Percentiles rank a stretch among this genome's conserved stretches.
Evolutionary conservation across 1,140 invertebrate genomes (phyloP).

Genomic region (Pseudomyrmex pallidus): DNA sequence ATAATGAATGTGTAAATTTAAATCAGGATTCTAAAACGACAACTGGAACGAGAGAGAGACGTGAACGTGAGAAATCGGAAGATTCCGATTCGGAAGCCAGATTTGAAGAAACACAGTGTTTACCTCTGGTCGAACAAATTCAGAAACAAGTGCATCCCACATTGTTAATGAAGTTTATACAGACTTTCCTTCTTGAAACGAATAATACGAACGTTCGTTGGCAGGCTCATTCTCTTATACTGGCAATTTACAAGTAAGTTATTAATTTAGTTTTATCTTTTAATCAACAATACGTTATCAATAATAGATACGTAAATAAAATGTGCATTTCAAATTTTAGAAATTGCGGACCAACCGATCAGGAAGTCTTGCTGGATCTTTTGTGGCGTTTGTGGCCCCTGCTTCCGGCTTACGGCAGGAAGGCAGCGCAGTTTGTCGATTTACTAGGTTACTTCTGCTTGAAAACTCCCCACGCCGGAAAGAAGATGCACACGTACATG

Average conservation of each 20-base stretch:
- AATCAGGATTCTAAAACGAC: conserved; percentile 84
- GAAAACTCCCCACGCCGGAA: conserved; percentile 89
- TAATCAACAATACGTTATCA: conserved; percentile 6
- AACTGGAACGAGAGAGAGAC: conserved; percentile 80
- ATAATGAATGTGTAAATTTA: conserved; percentile 36
- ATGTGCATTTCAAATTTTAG: conserved; percentile 74
- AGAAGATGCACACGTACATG: conserved; percentile 91
- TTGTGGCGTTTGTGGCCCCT: conserved; percentile 97
- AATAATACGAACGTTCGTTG: conserved; percentile 96
- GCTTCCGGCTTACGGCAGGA: conserved; percentile 95
- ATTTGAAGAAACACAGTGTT: conserved; percentile 90
- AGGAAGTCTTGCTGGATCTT: conserved; percentile 92
- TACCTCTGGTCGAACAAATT: conserved; percentile 89
- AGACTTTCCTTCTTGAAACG: conserved; percentile 96
- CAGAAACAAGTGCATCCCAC: conserved; percentile 89
- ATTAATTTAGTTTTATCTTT: conserved; percentile 23
- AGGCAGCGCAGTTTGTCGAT: conserved; percentile 98
- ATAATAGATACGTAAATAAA: background rate
- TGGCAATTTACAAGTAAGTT: conserved; percentile 93
- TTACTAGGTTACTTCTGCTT: conserved; percentile 96
- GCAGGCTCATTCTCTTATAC: conserved; percentile 96
- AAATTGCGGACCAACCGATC: conserved; percentile 91
- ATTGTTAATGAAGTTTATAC: conserved; percentile 92
- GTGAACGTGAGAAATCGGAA: conserved; percentile 89
- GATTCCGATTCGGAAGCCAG: conserved; percentile 88